Evolutionary conservation across 1,140 invertebrate genomes (phyloP).

Genomic region (Camponotus floridanus): DNA sequence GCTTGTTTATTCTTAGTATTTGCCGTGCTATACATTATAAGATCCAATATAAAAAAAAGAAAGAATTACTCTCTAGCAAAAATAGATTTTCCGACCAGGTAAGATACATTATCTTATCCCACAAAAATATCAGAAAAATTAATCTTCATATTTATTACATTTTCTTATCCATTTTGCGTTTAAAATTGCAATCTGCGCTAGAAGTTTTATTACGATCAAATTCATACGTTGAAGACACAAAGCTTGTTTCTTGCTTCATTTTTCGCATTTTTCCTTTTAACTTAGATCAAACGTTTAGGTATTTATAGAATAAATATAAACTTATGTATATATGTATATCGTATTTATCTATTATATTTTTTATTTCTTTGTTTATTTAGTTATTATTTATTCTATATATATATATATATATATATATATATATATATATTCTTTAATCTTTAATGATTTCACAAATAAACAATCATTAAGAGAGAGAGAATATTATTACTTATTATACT

Average conservation of each 20-base stretch:
- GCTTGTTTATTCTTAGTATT: constrained; percentile 56
- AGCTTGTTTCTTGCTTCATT: background rate
- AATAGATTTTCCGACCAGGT: background rate
- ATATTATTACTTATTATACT: background rate
- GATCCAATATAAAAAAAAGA: background rate
- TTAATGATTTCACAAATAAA: background rate
- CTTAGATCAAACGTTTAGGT: background rate
- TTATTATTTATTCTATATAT: too few relatives aligned
- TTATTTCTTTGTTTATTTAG: too few relatives aligned
- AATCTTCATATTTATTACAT: background rate
- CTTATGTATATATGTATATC: constrained; percentile 27
- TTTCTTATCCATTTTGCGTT: background rate
- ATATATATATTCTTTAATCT: background rate
- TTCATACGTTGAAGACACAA: background rate
- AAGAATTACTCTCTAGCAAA: background rate
- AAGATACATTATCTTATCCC: constrained; percentile 2
- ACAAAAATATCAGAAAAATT: background rate
- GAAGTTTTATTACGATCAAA: background rate
- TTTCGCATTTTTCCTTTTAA: constrained; percentile 1
- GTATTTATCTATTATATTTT: background rate
- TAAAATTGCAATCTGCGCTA: background rate
- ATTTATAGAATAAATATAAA: constrained; percentile 29
- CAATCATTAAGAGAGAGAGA: too few relatives aligned
- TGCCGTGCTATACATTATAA: constrained; percentile 43
- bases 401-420: too few relatives aligned